phyloP scores from a whole-genome alignment of 2,888 invertebrate species.

The Zaprionus bogoriensis region DNA sequence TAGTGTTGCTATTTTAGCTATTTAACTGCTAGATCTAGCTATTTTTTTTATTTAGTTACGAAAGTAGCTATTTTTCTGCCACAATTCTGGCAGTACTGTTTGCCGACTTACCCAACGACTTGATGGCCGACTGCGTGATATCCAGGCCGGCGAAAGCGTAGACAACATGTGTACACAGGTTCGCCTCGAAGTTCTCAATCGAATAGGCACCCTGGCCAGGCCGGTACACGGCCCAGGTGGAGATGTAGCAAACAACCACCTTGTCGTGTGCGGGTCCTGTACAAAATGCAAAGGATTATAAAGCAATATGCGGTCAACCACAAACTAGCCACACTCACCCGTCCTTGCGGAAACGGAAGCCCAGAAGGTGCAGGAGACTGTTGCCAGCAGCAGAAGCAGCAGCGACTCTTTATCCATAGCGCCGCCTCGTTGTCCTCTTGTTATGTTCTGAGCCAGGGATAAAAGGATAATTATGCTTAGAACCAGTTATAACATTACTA shows the following conservation, averaged over 20 bases:
- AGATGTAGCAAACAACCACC: conserved; percentile 91
- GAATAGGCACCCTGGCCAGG: conserved; percentile 86
- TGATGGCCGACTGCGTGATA: conserved; percentile 86
- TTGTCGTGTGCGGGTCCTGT: conserved; percentile 88
- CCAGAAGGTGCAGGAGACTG: conserved; percentile 56
- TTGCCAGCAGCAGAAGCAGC: conserved; percentile 39
- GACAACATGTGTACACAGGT: conserved; percentile 90
- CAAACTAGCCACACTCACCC: conserved; percentile 53
- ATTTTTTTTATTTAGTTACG: too few species aligned
- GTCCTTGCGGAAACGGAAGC: conserved; percentile 74
- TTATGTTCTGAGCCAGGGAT: too few species aligned
- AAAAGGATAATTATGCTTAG: too few species aligned
- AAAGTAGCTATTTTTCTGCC: background rate
- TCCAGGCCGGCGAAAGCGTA: conserved; percentile 93
- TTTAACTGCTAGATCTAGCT: too few species aligned
- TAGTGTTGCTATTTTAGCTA: too few species aligned
- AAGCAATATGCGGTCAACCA: conserved; percentile 23
- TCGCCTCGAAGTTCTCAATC: conserved; percentile 88
- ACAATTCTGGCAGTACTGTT: background rate
- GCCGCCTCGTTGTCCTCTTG: background rate
- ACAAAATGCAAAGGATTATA: background rate
- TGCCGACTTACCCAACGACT: conserved; percentile 86
- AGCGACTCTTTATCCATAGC: conserved; percentile 12
- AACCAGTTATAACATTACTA: too few species aligned
- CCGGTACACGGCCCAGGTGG: conserved; percentile 91